Conservation (phyloP, 2,113 vertebrate species). For the Crotalus horridus region DNA sequence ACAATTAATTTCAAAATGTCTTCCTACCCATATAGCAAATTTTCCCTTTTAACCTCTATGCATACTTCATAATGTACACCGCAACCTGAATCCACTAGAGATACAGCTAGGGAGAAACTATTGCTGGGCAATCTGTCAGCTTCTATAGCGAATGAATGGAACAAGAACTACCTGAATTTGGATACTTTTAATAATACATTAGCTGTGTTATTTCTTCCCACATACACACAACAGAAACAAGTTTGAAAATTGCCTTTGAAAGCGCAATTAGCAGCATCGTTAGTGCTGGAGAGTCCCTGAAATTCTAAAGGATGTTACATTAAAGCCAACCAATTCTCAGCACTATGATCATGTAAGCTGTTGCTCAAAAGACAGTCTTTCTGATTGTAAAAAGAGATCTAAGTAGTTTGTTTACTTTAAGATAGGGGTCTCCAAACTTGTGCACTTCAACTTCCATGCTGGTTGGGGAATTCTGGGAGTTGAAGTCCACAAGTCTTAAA, state of each 20-base stretch:
- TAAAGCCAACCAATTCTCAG: slow-evolving; percentile 12
- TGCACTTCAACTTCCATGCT: background rate
- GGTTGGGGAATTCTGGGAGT: background rate
- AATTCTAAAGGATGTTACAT: slow-evolving; percentile 13
- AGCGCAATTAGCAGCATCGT: background rate
- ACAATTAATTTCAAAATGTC: background rate
- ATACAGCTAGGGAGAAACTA: rapidly evolving
- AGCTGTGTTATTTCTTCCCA: background rate
- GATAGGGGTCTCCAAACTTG: background rate
- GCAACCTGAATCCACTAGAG: rapidly evolving
- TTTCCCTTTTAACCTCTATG: background rate
- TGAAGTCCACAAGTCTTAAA: background rate
- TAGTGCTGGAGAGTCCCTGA: slow-evolving; percentile 2
- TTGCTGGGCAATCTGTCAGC: background rate
- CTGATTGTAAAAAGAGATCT: background rate
- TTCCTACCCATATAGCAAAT: background rate
- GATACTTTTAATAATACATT: slow-evolving; percentile 9
- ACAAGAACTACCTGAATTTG: background rate
- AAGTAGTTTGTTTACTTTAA: background rate
- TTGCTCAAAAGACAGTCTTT: background rate
- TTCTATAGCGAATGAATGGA: background rate
- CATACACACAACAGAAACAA: slow-evolving; percentile 6
- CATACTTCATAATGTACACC: background rate
- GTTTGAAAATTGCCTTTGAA: background rate
- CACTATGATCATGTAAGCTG: background rate